Conservation (phyloP, 2,888 invertebrate species). For the Patella caerulea region DNA sequence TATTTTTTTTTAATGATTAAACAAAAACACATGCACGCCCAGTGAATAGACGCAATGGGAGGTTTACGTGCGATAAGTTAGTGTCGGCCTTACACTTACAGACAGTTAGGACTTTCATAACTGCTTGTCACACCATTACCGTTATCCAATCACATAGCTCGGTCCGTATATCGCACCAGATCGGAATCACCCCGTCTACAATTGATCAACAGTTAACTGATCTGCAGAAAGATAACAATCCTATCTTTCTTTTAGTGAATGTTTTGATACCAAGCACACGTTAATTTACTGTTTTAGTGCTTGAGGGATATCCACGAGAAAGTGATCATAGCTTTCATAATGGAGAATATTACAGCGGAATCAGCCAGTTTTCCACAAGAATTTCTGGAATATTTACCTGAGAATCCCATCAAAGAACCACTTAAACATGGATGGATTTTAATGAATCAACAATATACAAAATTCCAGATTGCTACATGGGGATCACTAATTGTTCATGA, state of each 20-base stretch:
- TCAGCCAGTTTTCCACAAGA: neutral
- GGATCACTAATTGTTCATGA: slow-evolving; percentile 63
- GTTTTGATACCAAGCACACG: no score
- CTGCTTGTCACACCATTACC: slow-evolving; percentile 12
- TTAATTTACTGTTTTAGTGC: no score
- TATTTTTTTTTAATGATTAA: no score
- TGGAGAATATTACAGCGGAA: slow-evolving; percentile 5
- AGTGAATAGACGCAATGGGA: no score
- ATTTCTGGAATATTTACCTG: slow-evolving; percentile 30
- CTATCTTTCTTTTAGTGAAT: no score
- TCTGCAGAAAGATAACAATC: no score
- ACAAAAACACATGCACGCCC: no score
- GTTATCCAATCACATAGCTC: slow-evolving; percentile 14
- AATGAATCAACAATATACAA: slow-evolving; percentile 59
- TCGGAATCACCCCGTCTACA: neutral
- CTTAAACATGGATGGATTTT: slow-evolving; percentile 46
- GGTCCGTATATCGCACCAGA: neutral
- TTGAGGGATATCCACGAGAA: no score
- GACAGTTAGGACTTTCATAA: neutral
- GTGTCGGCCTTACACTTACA: no score
- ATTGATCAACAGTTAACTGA: neutral
- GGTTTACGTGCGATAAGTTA: slow-evolving; percentile 1
- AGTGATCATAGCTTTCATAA: neutral
- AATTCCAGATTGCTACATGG: slow-evolving; percentile 62
- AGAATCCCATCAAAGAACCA: slow-evolving; percentile 46